Evolutionary conservation across 2,797 vertebrate genomes (phyloP).

Genomic region (Anguilla megastoma): DNA sequence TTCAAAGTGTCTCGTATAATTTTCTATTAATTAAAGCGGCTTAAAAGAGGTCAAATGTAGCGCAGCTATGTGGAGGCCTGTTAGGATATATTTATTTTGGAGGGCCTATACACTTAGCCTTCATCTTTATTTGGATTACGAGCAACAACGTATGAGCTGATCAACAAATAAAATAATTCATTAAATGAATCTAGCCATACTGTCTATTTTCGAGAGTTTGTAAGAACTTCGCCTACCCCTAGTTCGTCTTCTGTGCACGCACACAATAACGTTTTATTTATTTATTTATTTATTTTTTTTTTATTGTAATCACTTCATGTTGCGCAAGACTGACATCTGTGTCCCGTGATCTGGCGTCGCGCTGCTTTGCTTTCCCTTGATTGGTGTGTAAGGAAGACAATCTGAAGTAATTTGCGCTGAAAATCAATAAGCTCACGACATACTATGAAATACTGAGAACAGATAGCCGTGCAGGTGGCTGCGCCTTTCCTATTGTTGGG

Average conservation of each 20-base stretch:
- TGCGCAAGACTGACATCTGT: neutral
- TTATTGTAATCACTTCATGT: neutral
- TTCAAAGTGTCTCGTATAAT: neutral
- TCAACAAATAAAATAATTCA: neutral
- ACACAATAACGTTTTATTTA: neutral
- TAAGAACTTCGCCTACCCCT: neutral
- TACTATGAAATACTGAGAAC: neutral
- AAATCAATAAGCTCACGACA: neutral
- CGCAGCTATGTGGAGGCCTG: neutral
- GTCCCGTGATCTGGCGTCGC: neutral
- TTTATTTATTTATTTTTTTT: neutral
- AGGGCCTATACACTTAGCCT: neutral
- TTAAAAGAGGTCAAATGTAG: neutral
- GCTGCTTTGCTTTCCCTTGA: neutral
- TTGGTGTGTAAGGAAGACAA: neutral
- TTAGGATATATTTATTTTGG: neutral
- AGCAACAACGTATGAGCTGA: neutral
- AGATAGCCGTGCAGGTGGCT: slow-evolving; percentile 4
- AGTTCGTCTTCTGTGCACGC: neutral
- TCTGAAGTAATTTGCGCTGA: neutral
- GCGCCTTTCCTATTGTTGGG: slow-evolving; percentile 9
- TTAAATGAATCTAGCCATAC: neutral
- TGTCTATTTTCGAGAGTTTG: neutral
- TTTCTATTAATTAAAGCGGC: neutral
- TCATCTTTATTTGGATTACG: neutral